A percentile compares a stretch with the other conserved stretches of the same genome.
phyloP scores from a whole-genome alignment of 2,888 invertebrate species.

The Apamea sordens region DNA sequence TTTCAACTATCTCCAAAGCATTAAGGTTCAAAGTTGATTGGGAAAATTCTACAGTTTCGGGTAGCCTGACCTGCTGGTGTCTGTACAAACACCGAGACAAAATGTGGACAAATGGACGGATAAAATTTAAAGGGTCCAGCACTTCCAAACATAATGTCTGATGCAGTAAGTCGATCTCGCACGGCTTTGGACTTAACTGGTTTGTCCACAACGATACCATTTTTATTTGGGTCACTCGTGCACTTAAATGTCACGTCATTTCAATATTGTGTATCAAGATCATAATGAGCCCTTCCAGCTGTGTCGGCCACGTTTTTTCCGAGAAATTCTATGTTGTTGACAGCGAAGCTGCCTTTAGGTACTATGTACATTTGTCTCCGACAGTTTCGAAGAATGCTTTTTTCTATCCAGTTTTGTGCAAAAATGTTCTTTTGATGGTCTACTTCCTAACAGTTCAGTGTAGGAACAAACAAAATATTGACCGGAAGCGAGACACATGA shows the following conservation, averaged over 20 bases:
- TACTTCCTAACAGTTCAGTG: conserved; percentile 5
- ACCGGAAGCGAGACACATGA: conserved; percentile 34
- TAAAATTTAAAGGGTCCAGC: conserved; percentile 15
- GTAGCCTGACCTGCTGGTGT: too few species aligned
- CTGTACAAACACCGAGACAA: conserved; percentile 5
- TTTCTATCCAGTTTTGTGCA: conserved; percentile 9
- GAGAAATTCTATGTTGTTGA: conserved; percentile 27
- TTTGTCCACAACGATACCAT: conserved; percentile 24
- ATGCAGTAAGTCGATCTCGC: conserved; percentile 19
- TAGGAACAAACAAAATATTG: conserved; percentile 35
- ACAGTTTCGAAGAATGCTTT: neutral
- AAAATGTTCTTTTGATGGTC: conserved; percentile 9
- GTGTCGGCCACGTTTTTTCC: conserved; percentile 22
- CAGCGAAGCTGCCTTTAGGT: conserved; percentile 23
- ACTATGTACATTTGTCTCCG: neutral
- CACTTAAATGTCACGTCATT: conserved; percentile 21
- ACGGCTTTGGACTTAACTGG: conserved; percentile 16
- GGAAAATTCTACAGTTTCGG: too few species aligned
- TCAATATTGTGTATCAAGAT: conserved; percentile 36
- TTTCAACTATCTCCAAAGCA: too few species aligned
- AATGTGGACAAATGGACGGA: conserved; percentile 6
- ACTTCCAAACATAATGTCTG: conserved; percentile 23
- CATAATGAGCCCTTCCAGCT: conserved; percentile 31
- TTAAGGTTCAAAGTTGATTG: too few species aligned
- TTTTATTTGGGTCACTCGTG: conserved; percentile 18